Evolutionary conservation across 2,797 vertebrate species (phyloP), one percentile per base, ranked within the genome.

Genomic region (Sebastes variabilis): DNA sequence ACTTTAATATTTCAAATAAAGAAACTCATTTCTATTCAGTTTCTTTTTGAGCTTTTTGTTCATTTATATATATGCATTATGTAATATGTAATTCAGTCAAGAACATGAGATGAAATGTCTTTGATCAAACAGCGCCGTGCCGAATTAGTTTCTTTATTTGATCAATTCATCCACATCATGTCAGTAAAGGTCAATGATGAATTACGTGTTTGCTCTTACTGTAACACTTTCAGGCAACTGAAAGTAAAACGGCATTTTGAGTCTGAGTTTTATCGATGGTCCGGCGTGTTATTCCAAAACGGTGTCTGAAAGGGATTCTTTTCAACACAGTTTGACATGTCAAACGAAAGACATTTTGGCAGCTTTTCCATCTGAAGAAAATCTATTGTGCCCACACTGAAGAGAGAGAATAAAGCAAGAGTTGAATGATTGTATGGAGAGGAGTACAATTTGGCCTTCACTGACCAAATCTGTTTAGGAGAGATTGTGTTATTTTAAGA

Each of bases 341-440:
- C 67, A 29, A 46, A 72, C 16, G 42, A 77, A 72, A 82, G 32
- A 58, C 16, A 11, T 58, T 60, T 79, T 71, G 72, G 68, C 68
- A 82, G 71, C 13, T 75, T 82, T 80, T 64, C 61, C 1, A 58
- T 77, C 59, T 66, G 34, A 81, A 69, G 24, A 7, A 83, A 70
- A 67, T 77, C 64, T 69, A n/a, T 42, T 36, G n/a, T 3, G 18
- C 25, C 5, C 24, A 20, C 3, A 71, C 18, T 73, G 55, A 77
- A 60, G 58, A 24, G 46, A 67, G 42, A 66, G 12, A 49, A 54
- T 12, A n/a, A 30, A 69, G 58, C 9, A 18, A 34, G 8, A 55
- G 12, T 16, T 6, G 52, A 11, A 5, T 20, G 54, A 73, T 36
- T 81, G 62, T 36, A 34, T 6, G 32, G 29, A 38, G 14, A 56